A percentile compares a stretch with the other conserved stretches of the same genome.
phyloP scores from a whole-genome alignment of 2,113 vertebrate genomes.

The Uropsilus gracilis region DNA sequence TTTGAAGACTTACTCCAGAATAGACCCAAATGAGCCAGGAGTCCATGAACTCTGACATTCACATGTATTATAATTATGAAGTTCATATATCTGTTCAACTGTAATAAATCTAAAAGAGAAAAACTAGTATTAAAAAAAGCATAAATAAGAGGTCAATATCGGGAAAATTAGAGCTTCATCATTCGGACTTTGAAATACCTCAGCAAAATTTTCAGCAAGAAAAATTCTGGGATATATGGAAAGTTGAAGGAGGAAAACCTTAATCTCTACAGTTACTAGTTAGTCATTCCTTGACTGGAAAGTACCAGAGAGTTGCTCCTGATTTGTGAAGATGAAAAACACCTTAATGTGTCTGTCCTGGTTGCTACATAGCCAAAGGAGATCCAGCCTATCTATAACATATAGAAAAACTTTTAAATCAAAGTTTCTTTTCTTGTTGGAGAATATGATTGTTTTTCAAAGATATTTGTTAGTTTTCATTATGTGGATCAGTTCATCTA shows the following conservation, averaged over 20 bases:
- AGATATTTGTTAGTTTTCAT: slow-evolving; percentile 14
- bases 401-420: background rate
- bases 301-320: background rate
- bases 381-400: background rate
- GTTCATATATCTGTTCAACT: slow-evolving; percentile 39
- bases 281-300: background rate
- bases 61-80: slow-evolving; percentile 60
- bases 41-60: slow-evolving; percentile 54
- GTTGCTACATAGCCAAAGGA: background rate
- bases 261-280: background rate
- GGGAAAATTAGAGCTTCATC: slow-evolving; percentile 1
- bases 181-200: background rate
- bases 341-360: background rate
- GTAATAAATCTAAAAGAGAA: slow-evolving; percentile 52
- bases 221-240: background rate
- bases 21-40: slow-evolving; percentile 46
- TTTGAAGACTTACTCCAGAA: slow-evolving; percentile 10
- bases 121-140: background rate
- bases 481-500: background rate
- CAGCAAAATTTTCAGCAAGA: background rate
- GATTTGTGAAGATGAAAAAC: background rate
- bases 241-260: background rate
- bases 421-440: background rate
- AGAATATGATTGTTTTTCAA: background rate
- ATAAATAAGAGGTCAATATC: slow-evolving; percentile 40